Evolutionary conservation across 1,140 invertebrate species (phyloP).

Genomic region (Scaptomyza pallida): DNA sequence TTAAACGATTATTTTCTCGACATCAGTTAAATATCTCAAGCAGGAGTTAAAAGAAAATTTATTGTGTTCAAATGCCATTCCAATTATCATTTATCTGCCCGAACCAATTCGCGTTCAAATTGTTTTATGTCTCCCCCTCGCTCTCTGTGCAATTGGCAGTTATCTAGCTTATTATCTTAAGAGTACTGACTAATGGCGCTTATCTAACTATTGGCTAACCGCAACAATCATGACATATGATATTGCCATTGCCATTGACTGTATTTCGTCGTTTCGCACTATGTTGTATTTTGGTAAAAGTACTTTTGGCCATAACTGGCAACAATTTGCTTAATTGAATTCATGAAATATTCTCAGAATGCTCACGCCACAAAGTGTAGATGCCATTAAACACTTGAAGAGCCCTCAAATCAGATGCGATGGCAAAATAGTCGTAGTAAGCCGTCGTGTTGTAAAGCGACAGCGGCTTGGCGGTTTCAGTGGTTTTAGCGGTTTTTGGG

Average conservation of each 20-base stretch:
- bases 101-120: conserved; percentile 1
- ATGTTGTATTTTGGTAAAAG: conserved; percentile 16
- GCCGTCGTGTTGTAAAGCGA: neutral
- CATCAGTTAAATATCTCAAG: neutral
- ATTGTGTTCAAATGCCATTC: neutral
- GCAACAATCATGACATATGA: conserved; percentile 41
- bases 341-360: conserved; percentile 60
- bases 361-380: conserved; percentile 12
- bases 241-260: conserved; percentile 17
- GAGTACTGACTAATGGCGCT: conserved; percentile 24
- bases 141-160: conserved; percentile 26
- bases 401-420: conserved; percentile 41
- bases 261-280: no score
- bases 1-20: neutral
- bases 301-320: conserved; percentile 50
- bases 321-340: conserved; percentile 74
- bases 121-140: neutral
- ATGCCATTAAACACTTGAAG: conserved; percentile 73
- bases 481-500: conserved; percentile 51
- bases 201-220: conserved; percentile 4
- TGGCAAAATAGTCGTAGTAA: neutral
- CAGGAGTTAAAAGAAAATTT: neutral
- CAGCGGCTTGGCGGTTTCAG: conserved; percentile 42
- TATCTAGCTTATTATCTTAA: conserved; percentile 24
- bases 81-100: conserved; percentile 7